Conservation (phyloP, 2,888 invertebrate species). For the Drosophila multiciliata region DNA sequence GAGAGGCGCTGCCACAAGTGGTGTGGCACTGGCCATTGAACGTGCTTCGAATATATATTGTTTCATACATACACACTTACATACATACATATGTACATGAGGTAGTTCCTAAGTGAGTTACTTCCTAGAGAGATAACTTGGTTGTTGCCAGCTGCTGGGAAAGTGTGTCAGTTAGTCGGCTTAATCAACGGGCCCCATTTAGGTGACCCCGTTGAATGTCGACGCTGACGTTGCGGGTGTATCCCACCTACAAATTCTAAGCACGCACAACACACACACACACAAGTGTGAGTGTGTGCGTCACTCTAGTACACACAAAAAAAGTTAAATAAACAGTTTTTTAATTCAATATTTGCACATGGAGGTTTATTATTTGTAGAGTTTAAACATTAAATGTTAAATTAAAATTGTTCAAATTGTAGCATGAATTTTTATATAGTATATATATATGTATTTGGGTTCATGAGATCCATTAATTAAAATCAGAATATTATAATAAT, state of each 20-base stretch:
- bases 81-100: neutral
- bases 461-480: neutral
- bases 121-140: conserved; percentile 1
- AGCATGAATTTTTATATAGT: neutral
- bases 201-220: conserved; percentile 38
- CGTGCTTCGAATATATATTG: conserved; percentile 4
- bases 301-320: neutral
- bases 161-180: conserved; percentile 46
- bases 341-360: neutral
- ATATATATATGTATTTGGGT: neutral
- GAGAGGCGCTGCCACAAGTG: conserved; percentile 6
- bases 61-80: neutral
- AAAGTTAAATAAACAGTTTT: neutral
- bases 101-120: neutral
- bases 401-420: neutral
- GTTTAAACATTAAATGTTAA: neutral
- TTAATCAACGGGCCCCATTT: conserved; percentile 7
- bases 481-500: neutral
- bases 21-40: neutral
- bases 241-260: conserved; percentile 30
- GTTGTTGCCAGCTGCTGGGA: neutral
- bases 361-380: neutral
- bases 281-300: neutral
- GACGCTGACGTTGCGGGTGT: conserved; percentile 25
- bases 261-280: conserved; percentile 26